Conservation (phyloP, 1,140 invertebrate genomes). For the Brachystomella parvula region DNA sequence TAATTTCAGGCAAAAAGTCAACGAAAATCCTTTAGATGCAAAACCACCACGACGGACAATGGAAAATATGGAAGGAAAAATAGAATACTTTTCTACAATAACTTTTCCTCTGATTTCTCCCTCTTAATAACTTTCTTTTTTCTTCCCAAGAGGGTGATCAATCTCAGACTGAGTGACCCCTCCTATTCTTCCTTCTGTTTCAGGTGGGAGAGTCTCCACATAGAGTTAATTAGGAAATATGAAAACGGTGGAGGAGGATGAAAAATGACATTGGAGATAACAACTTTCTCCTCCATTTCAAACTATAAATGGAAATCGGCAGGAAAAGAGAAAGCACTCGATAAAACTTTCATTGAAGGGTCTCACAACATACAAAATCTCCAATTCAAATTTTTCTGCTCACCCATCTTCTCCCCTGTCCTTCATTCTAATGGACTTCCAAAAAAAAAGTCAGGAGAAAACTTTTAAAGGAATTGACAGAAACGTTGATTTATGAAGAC, state of each 20-base stretch:
- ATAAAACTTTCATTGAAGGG: neutral
- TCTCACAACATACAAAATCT: too few relatives aligned
- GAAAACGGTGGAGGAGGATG: slow-evolving; percentile 5
- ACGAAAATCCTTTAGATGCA: neutral
- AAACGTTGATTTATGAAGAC: neutral
- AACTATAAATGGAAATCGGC: neutral
- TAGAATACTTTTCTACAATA: neutral
- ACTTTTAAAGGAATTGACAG: slow-evolving; percentile 10
- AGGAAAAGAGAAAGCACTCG: neutral
- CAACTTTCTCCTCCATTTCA: neutral
- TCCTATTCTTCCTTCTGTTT: neutral
- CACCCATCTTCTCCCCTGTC: neutral
- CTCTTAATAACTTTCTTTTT: neutral
- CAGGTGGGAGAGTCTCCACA: slow-evolving; percentile 7
- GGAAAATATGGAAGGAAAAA: neutral
- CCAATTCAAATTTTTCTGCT: slow-evolving; percentile 5
- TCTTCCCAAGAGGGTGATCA: slow-evolving; percentile 3
- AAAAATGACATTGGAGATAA: slow-evolving; percentile 10
- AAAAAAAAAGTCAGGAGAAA: neutral
- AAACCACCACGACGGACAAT: neutral
- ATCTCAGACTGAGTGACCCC: neutral
- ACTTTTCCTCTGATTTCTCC: neutral
- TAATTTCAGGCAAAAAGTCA: neutral
- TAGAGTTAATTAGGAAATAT: neutral
- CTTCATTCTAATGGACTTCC: neutral